Evolutionary conservation across 2,888 invertebrate species (phyloP), one percentile per base, ranked within the genome.

Genomic region (Nebria brevicollis): DNA sequence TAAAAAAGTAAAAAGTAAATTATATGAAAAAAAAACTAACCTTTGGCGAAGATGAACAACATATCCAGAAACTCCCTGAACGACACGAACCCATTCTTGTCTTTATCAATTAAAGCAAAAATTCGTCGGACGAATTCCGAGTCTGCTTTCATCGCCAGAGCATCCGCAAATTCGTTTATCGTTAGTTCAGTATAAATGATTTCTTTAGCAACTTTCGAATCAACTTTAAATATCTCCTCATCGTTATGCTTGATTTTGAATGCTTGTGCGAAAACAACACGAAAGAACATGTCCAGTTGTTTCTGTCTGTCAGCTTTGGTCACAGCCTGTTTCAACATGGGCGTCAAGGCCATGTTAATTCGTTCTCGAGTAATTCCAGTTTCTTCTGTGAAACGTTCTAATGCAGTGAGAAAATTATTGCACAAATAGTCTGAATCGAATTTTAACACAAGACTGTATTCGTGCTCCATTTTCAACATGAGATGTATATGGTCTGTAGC

Each of bases 61-160:
- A 93, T 90, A 86, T 92, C 91, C 10, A 92, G 87, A 86, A 93
- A 93, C 85, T 93, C 93, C 72, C 92, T 88, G 85, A 93, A 92
- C 1, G 92, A 92, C 82, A 93, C 91, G 86, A 91, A 92, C 2
- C 93, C 92, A 86, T 91, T 92, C 83, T 90, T 87, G 84, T 93
- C 91, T 82, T 91, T 90, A 86, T 93, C 93, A 25, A 92, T 90
- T 68, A 92, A 85, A 7, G 87, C 84, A 86, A 93, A 93, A 90
- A 93, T 92, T 81, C 86, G 85, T 25, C 84, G 84, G 11, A 93
- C 91, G 86, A 93, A 93, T 84, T 91, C 89, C 1, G 92, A 90
- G 68, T 90, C 88, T 0, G 91, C 86, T 82, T 89, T 89, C 89
- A 93, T 91, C 66, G 90, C 91, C 79, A 93, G 86, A 1, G 92